Evolutionary conservation across 2,888 invertebrate genomes (phyloP), one percentile per base, ranked within the genome.

Genomic region (Drosophila rellima): DNA sequence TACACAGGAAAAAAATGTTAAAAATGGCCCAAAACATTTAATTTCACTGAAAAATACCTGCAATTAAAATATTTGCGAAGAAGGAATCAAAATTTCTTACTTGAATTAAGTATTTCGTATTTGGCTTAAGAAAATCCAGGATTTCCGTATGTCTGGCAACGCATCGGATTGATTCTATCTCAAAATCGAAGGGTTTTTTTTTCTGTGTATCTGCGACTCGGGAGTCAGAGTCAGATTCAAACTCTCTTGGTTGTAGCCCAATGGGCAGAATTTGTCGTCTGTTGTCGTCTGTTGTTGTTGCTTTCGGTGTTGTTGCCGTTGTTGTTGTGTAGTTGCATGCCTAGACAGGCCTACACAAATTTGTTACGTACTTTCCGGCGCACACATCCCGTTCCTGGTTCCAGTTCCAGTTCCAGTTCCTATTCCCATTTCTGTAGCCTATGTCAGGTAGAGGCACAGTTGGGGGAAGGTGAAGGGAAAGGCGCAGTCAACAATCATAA

Each of bases 251-350:
- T 50, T 67, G 50, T 29, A 62, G 55, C 29, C 61, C 63, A 67
- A 63, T 71, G 76, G 67, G 67, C 73, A 77, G 70, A 63, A 76
- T 73, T 77, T 77, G 80, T 79, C 77, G 79, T 68, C 61, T 66
- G 65, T 52, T 68, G 35, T 59, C 51, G 56, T 15, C 44, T 55
- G 47, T 74, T 74, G 80, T 69, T 70, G 78, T 68, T 66, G 65
- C 42, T 67, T 15, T 44, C 55, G 57, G n/a, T 50, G 15, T 0
- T 50, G 35, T n/a, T 59, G 39, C 23, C 56, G 26, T n/a, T 54
- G 23, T 54, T 57, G 45, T 42, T 60, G 44, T 47, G 52, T 15
- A 45, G 59, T 39, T 56, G 62, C 48, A 56, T 20, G 39, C 66
- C 62, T 65, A 78, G 78, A 78, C 74, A 73, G 39, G 29, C 40